Conservation (phyloP, 2,888 invertebrate genomes). For the Agonum fuliginosum region DNA sequence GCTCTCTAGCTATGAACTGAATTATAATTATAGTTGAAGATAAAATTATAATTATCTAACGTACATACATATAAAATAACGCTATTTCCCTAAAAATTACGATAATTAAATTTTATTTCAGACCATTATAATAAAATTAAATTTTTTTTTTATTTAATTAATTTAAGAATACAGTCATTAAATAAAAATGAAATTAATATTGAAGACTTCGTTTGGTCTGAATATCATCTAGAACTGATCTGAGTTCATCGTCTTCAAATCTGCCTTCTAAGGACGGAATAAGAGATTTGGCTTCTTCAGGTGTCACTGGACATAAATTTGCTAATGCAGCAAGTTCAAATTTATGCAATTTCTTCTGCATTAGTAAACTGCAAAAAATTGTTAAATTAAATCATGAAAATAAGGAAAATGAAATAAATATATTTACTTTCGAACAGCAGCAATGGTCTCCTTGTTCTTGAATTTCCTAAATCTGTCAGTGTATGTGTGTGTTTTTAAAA, state of each 20-base stretch:
- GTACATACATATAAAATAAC: too few species aligned
- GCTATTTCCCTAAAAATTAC: too few species aligned
- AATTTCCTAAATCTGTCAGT: slow-evolving; percentile 97
- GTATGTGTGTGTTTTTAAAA: slow-evolving; percentile 97
- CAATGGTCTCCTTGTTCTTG: slow-evolving; percentile 98
- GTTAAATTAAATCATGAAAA: slow-evolving; percentile 54
- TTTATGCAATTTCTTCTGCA: slow-evolving; percentile 97
- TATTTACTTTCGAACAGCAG: slow-evolving; percentile 92
- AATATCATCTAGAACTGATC: slow-evolving; percentile 97
- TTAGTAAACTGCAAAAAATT: slow-evolving; percentile 81
- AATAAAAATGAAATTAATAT: slow-evolving; percentile 77
- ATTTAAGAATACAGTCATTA: slow-evolving; percentile 4
- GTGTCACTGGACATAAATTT: slow-evolving; percentile 98
- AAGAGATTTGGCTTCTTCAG: slow-evolving; percentile 98
- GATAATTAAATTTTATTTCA: too few species aligned
- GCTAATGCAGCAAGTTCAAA: slow-evolving; percentile 98
- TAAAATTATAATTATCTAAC: too few species aligned
- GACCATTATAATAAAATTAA: too few species aligned
- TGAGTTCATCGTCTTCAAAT: slow-evolving; percentile 98
- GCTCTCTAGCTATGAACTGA: too few species aligned
- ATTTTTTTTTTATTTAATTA: neutral
- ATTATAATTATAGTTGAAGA: too few species aligned
- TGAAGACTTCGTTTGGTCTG: slow-evolving; percentile 99
- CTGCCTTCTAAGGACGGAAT: slow-evolving; percentile 98
- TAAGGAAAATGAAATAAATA: slow-evolving; percentile 28